phyloP scores from a whole-genome alignment of 2,888 invertebrate species.

The Sericinus montela region DNA sequence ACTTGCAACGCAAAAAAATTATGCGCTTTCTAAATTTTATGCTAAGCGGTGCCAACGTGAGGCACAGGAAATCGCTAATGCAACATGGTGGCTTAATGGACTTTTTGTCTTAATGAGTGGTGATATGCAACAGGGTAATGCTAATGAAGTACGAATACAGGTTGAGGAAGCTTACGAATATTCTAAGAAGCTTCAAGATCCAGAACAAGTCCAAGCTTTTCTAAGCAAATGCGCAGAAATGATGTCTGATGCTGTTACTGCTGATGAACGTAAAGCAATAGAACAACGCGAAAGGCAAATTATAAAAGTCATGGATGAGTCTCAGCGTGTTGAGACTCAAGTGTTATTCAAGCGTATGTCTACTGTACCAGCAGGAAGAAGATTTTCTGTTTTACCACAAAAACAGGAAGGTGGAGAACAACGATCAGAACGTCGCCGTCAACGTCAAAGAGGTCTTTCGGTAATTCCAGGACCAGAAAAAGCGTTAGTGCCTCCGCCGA shows the following conservation, averaged over 20 bases:
- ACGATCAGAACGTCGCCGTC: constrained; percentile 46
- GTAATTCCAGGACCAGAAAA: constrained; percentile 58
- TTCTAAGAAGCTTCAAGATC: constrained; percentile 59
- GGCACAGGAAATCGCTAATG: constrained; percentile 53
- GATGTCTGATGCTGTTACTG: constrained; percentile 47
- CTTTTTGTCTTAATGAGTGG: constrained; percentile 66
- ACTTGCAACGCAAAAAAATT: constrained; percentile 63
- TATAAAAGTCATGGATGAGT: constrained; percentile 51
- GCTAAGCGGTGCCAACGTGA: constrained; percentile 67
- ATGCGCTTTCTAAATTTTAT: constrained; percentile 65
- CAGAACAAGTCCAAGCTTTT: constrained; percentile 63
- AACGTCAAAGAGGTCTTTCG: constrained; percentile 56
- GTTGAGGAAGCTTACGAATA: constrained; percentile 66
- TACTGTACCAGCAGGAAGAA: constrained; percentile 54
- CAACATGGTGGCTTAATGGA: constrained; percentile 69
- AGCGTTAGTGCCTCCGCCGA: constrained; percentile 48
- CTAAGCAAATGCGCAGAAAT: constrained; percentile 60
- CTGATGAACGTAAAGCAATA: constrained; percentile 62
- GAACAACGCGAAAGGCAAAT: constrained; percentile 55
- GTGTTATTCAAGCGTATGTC: constrained; percentile 67
- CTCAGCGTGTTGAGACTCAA: constrained; percentile 48
- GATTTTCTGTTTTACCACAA: constrained; percentile 58
- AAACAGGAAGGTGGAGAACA: constrained; percentile 39
- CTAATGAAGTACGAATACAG: constrained; percentile 63
- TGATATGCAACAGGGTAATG: constrained; percentile 70